Evolutionary conservation across 2,888 invertebrate species (phyloP), one percentile per base, ranked within the genome.

Genomic region (Caenorhabditis afra): DNA sequence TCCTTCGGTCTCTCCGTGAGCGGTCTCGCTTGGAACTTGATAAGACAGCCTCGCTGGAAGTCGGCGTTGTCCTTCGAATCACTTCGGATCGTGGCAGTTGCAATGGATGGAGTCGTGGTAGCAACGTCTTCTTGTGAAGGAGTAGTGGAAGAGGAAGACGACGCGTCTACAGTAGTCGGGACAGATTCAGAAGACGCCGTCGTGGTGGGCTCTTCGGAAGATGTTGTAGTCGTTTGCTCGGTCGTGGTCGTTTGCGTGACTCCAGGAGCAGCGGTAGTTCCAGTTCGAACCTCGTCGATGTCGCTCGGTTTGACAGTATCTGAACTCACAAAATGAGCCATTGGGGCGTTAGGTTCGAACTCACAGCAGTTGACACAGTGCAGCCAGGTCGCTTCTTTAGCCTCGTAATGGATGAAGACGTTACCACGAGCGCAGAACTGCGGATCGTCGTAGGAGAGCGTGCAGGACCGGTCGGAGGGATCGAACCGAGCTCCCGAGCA

Each of bases 341-440:
- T n/a, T n/a, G n/a, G n/a, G n/a, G n/a, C n/a, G n/a, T n/a, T n/a
- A n/a, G 53, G 18, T 10, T 29, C 22, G 41, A 41, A n/a, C 82
- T 73, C 22, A 86, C 85, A 83, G 81, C 88, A 88, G 50, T 83
- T 83, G 16, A 87, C 85, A 57, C 88, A 88, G 52, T 88, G 88
- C 14, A 88, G 67, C 87, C 87, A 86, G 1, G 81, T 79, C 8
- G 77, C 53, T 47, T 84, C 82, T 12, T 73, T 78, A 5, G 82
- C 80, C 57, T 81, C 68, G 52, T 84, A 80, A 61, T 84, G 81
- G 22, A 88, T 45, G 55, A 79, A 76, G 3, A 85, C 86, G 22
- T 79, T 77, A 47, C 81, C 80, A 39, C 70, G 66, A 23, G 81
- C 83, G 62, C 87, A 87, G 52, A 76, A 81, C 50, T 82, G 84